Conservation (phyloP, 2,113 vertebrate genomes). For the Gallinago paraguaiae region DNA sequence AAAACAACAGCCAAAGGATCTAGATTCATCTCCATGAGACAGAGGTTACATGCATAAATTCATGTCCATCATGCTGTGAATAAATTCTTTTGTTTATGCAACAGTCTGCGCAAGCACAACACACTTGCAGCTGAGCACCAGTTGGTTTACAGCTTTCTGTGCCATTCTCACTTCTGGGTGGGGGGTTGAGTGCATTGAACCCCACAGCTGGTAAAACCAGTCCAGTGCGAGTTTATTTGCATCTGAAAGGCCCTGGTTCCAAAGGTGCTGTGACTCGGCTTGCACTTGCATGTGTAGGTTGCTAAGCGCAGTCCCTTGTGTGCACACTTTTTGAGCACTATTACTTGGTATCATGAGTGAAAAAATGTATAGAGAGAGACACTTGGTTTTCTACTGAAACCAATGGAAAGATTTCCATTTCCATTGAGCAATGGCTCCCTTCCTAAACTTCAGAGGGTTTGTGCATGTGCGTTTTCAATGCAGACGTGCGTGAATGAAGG, state of each 20-base stretch:
- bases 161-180: conserved; percentile 53
- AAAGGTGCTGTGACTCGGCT: conserved; percentile 39
- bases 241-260: conserved; percentile 46
- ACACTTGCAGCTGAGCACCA: conserved; percentile 66
- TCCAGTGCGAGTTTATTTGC: conserved; percentile 30
- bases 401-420: not conserved
- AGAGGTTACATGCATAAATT: conserved; percentile 64
- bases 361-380: not conserved
- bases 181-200: conserved; percentile 55
- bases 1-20: not conserved
- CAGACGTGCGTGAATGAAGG: fast-evolving
- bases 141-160: conserved; percentile 60
- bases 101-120: conserved; percentile 55
- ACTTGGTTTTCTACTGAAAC: not conserved
- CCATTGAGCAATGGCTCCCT: fast-evolving
- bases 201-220: conserved; percentile 60
- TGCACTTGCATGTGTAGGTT: conserved; percentile 45
- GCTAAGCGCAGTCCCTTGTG: not conserved
- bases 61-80: conserved; percentile 44
- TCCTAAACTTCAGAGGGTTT: not conserved
- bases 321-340: not conserved
- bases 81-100: conserved; percentile 65
- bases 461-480: fast-evolving
- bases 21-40: conserved; percentile 13
- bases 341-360: not conserved